phyloP scores from a whole-genome alignment of 2,797 vertebrate species.

The Sphenopsis melanotis region DNA sequence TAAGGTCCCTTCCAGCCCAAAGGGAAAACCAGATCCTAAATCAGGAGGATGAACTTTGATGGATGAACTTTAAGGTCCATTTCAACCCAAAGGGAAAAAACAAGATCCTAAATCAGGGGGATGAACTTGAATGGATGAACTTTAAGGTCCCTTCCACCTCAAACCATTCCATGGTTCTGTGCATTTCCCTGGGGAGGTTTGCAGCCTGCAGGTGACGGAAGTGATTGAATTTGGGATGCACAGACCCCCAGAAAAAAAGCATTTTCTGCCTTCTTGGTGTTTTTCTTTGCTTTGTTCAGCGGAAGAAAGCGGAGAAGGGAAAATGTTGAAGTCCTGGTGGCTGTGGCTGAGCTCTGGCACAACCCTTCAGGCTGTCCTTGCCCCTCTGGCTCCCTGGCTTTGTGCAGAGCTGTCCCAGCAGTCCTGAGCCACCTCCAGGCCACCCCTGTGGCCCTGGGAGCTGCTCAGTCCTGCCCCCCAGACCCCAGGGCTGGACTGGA shows the following conservation, averaged over 20 bases:
- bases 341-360: background rate
- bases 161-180: background rate
- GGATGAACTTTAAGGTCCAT: background rate
- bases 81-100: background rate
- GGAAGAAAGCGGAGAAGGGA: no score
- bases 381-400: no score
- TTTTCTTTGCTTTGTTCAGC: no score
- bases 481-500: background rate
- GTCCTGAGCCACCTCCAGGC: background rate
- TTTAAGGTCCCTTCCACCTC: background rate
- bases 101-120: background rate
- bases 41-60: no score
- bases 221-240: no score
- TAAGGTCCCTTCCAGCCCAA: background rate
- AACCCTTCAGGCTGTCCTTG: background rate
- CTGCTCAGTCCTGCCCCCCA: background rate
- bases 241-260: fast-evolving
- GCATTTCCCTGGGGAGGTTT: background rate
- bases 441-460: fast-evolving
- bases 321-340: background rate
- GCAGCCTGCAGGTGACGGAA: background rate
- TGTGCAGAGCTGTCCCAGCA: background rate
- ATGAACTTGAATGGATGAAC: no score
- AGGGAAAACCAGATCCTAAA: background rate
- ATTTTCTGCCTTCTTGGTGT: no score